These are phyloP conservation scores for Mormyrops boulengeri DNA, from an alignment of 2,797 vertebrate genomes.

Conservation along the genomic window DNA sequence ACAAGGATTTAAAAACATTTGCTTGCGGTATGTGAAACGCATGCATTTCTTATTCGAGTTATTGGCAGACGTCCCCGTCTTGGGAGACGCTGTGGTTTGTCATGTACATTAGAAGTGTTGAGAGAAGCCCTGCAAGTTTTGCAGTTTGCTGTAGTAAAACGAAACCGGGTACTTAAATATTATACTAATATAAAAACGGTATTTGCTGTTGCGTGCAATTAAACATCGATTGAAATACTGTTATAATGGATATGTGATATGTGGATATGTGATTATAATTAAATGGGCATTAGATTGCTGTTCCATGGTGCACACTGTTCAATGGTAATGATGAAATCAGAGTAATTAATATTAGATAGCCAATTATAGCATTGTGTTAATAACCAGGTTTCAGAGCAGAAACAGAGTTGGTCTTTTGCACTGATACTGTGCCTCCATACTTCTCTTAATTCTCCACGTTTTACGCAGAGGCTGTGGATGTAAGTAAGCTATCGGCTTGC, in stretches of 20 bases:
- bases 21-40: constrained; percentile 15
- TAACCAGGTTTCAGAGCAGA: not conserved
- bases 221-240: not conserved
- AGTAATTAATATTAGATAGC: not conserved
- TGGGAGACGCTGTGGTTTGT: constrained; percentile 18
- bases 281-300: not conserved
- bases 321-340: not conserved
- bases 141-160: not conserved
- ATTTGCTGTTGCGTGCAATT: not conserved
- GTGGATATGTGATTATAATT: not conserved
- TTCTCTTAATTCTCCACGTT: not conserved
- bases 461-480: not conserved
- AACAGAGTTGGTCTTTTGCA: not conserved
- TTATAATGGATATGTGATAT: not conserved
- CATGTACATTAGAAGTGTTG: constrained; percentile 9
- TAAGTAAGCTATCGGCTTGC: not conserved
- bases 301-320: not conserved
- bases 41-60: constrained; percentile 9
- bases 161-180: not conserved
- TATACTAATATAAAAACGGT: not conserved
- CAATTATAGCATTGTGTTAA: not conserved
- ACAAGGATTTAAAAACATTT: not conserved
- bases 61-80: not conserved
- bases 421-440: not conserved
- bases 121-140: constrained; percentile 9